phyloP scores from a whole-genome alignment of 2,888 invertebrate genomes.

The Rhagonycha lutea region DNA sequence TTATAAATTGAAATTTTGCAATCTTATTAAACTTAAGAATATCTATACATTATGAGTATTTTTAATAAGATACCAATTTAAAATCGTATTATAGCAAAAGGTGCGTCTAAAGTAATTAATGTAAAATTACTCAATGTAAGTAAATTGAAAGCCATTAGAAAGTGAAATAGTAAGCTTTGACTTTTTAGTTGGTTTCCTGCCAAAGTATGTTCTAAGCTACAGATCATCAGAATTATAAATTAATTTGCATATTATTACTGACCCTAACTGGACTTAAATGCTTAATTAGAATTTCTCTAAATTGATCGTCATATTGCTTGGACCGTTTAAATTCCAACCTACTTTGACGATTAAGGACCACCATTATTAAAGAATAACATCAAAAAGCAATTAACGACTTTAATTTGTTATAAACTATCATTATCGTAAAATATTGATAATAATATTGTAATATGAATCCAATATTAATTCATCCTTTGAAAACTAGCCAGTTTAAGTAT shows the following conservation, averaged over 20 bases:
- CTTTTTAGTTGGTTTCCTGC: not conserved
- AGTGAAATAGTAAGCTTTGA: not conserved
- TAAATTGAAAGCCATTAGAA: not conserved
- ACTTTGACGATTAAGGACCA: not conserved
- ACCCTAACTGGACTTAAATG: not conserved
- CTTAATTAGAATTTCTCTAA: not conserved
- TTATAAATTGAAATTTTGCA: not conserved
- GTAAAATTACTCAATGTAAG: not conserved
- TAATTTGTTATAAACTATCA: not conserved
- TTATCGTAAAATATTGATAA: too few species aligned
- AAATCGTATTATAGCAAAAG: not conserved
- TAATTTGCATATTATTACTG: not conserved
- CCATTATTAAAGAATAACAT: not conserved
- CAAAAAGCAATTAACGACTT: not conserved
- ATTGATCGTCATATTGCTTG: not conserved
- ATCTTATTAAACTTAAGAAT: not conserved
- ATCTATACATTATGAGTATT: not conserved
- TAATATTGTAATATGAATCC: too few species aligned
- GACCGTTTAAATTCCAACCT: not conserved
- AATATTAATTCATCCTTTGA: too few species aligned
- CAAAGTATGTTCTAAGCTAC: not conserved
- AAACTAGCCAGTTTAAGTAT: too few species aligned
- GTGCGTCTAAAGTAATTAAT: not conserved
- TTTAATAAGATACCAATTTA: too few species aligned
- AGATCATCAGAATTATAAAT: not conserved